phyloP scores from a whole-genome alignment of 2,888 invertebrate genomes.

The Pycnomerus fuliginosus region DNA sequence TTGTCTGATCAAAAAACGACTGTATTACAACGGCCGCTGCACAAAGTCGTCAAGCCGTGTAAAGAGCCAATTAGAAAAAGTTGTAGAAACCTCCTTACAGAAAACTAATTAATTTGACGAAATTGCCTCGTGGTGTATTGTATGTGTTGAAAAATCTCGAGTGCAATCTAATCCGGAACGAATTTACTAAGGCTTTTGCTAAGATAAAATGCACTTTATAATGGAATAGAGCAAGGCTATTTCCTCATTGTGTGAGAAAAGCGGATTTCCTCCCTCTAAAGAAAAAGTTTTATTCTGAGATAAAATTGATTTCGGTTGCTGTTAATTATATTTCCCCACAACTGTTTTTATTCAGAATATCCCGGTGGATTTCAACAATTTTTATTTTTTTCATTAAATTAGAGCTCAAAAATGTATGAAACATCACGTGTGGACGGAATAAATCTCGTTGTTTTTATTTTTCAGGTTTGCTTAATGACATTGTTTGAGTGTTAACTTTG shows the following conservation, averaged over 20 bases:
- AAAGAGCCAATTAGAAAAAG: too few species aligned
- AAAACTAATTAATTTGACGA: too few species aligned
- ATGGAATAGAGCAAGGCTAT: conserved; percentile 5
- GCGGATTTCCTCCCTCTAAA: conserved; percentile 5
- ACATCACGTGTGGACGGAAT: conserved; percentile 19
- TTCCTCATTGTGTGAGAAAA: conserved; percentile 7
- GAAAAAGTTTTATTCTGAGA: too few species aligned
- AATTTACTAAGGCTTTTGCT: conserved; percentile 9
- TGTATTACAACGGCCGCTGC: too few species aligned
- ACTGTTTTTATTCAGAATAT: background rate
- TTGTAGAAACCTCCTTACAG: too few species aligned
- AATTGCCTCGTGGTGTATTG: too few species aligned
- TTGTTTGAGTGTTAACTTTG: conserved; percentile 9
- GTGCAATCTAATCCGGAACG: conserved; percentile 8
- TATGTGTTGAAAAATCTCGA: too few species aligned
- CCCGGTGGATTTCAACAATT: background rate
- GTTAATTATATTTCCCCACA: conserved; percentile 9
- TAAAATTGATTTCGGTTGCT: too few species aligned
- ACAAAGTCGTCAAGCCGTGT: too few species aligned
- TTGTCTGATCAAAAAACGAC: too few species aligned
- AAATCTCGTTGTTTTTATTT: conserved; percentile 20
- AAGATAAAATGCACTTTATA: conserved; percentile 16
- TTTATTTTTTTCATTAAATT: conserved; percentile 7
- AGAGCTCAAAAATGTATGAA: conserved; percentile 19
- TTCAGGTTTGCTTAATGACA: conserved; percentile 7